Evolutionary conservation across 2,888 invertebrate species (phyloP).

Genomic region (Lumbricus terrestris): DNA sequence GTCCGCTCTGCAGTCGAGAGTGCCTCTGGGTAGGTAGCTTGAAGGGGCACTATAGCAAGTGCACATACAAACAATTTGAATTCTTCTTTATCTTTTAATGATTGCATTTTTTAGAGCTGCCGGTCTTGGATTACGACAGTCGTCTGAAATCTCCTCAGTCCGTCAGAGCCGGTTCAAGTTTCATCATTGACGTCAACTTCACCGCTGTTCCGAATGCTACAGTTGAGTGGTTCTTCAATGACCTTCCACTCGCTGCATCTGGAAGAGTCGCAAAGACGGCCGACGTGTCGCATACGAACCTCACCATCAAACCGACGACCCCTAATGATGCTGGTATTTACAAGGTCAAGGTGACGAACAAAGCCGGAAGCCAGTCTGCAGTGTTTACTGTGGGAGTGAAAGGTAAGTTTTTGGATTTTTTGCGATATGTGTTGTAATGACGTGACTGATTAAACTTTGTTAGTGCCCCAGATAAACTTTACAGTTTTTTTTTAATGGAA

Average conservation of each 20-base stretch:
- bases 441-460: neutral
- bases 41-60: too few relatives aligned
- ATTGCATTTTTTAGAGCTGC: constrained; percentile 31
- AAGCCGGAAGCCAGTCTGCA: constrained; percentile 70
- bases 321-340: constrained; percentile 82
- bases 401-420: too few relatives aligned
- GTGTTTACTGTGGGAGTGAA: constrained; percentile 75
- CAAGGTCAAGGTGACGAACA: constrained; percentile 75
- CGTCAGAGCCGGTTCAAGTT: constrained; percentile 37
- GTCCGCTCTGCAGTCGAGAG: too few relatives aligned
- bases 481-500: neutral
- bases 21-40: too few relatives aligned
- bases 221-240: constrained; percentile 41
- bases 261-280: constrained; percentile 30
- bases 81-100: neutral
- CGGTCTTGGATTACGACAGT: constrained; percentile 39
- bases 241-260: constrained; percentile 27
- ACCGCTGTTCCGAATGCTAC: constrained; percentile 39
- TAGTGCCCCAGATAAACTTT: neutral
- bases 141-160: constrained; percentile 31
- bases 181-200: constrained; percentile 38
- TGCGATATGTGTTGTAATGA: neutral
- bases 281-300: constrained; percentile 36
- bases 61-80: too few relatives aligned
- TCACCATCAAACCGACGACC: constrained; percentile 64